These are phyloP conservation scores for Leptestheria dahalacensis DNA, from an alignment of 1,140 invertebrate species.

Conservation along the genomic window DNA sequence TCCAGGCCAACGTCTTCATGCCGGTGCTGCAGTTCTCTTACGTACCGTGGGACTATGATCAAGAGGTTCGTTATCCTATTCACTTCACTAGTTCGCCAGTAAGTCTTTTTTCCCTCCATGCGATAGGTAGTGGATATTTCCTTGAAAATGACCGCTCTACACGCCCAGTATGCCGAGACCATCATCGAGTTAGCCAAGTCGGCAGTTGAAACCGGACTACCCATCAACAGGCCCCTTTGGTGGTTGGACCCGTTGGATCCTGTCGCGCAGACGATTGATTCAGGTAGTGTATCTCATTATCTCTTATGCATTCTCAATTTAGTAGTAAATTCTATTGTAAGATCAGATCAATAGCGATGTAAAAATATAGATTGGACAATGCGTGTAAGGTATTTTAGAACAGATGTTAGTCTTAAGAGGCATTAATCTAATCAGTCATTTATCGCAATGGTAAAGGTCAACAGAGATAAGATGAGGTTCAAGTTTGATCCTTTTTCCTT, in stretches of 20 bases:
- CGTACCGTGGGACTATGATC: conserved; percentile 71
- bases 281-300: neutral
- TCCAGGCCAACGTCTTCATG: conserved; percentile 72
- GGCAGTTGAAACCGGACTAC: conserved; percentile 44
- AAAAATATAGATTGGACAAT: too few relatives aligned
- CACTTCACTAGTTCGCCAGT: too few relatives aligned
- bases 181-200: conserved; percentile 44
- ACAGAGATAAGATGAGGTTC: too few relatives aligned
- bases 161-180: conserved; percentile 43
- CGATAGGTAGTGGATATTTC: conserved; percentile 44
- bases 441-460: too few relatives aligned
- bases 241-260: conserved; percentile 59
- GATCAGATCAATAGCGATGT: too few relatives aligned
- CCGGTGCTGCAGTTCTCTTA: conserved; percentile 75
- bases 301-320: neutral
- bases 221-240: conserved; percentile 80
- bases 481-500: conserved; percentile 14
- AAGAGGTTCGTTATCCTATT: conserved; percentile 42
- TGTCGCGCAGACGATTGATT: conserved; percentile 42
- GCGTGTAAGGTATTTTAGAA: too few relatives aligned
- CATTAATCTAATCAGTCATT: too few relatives aligned
- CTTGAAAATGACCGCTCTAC: conserved; percentile 46
- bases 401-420: too few relatives aligned
- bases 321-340: neutral
- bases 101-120: conserved; percentile 8